These are phyloP conservation scores for Tenualosa ilisha DNA, from an alignment of 2,797 vertebrate genomes.

Conservation along the genomic window DNA sequence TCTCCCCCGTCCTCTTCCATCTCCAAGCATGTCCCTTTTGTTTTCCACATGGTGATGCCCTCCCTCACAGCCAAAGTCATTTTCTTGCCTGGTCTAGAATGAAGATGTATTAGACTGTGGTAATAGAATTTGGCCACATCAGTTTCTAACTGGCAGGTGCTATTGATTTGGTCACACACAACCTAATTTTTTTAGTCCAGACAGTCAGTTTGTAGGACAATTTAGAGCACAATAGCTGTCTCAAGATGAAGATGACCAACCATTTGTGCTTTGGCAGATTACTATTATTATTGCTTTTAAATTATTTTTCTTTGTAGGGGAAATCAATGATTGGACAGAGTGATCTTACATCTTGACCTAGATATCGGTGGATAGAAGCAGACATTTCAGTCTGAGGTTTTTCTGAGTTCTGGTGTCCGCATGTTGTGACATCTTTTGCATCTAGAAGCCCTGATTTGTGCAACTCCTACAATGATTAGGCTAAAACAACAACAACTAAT, in stretches of 20 bases:
- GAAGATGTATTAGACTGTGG: constrained; percentile 66
- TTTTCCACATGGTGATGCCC: neutral
- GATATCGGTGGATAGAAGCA: neutral
- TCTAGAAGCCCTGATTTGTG: too few species aligned
- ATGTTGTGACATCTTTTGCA: neutral
- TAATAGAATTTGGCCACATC: constrained; percentile 62
- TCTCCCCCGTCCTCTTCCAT: neutral
- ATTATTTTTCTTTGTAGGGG: constrained; percentile 32
- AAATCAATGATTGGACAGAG: constrained; percentile 27
- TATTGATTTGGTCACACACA: constrained; percentile 56
- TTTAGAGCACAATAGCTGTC: constrained; percentile 35
- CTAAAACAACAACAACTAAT: too few species aligned
- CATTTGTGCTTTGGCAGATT: constrained; percentile 30
- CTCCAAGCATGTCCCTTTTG: neutral
- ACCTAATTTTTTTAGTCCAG: constrained; percentile 38
- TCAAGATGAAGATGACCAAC: constrained; percentile 28
- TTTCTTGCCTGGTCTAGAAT: constrained; percentile 55
- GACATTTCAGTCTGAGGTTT: neutral
- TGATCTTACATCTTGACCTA: constrained; percentile 29
- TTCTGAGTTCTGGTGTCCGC: neutral
- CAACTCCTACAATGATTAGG: too few species aligned
- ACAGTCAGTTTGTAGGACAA: constrained; percentile 42
- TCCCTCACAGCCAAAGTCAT: constrained; percentile 33
- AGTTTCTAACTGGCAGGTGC: constrained; percentile 56
- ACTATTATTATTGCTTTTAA: constrained; percentile 28